Base-by-base conservation (phyloP, 2,113 vertebrate species). In the Chloropsis cyanopogon region DNA sequence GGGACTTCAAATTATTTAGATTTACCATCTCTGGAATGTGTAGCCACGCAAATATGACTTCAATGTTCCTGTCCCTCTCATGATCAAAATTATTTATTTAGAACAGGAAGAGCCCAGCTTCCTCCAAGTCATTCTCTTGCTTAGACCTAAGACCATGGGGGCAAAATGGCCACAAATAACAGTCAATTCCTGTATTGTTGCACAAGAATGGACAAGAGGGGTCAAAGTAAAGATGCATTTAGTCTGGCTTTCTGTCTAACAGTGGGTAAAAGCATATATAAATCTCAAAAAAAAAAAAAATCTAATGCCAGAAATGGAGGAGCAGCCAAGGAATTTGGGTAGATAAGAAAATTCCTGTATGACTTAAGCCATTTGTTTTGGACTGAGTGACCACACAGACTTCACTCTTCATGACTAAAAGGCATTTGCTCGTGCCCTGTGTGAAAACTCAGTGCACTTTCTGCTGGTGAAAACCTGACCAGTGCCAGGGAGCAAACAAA, bases 301-400 rank as follows among this genome's bases (percentile, higher is more conserved):
- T 29, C 19, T 23, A 41, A 52, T 69, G 46, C 50, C 85, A 95
- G 31, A 82, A 95, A 86, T 29, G 23, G 57, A 87, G 57, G 31
- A 87, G 37, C 82, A 94, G 75, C 49, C 83, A 87, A 96, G 23
- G 66, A 96, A 96, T 94, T 68, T 88, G 87, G 31, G 54, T 17
- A 79, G 93, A 93, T 92, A 95, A 94, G 84, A 82, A 76, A 92
- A 96, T 93, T 95, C 93, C 75, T 88, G 31, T 21, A 61, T 69
- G 65, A 91, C 57, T 93, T 44, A 23, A 64, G 75, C 31, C 46
- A 78, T 95, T 94, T 75, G 65, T 87, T 95, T 75, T 87, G 61
- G 75, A 82, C 37, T 37, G 53, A 92, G 42, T 56, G 82, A 85
- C 82, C 84, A 89, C 39, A 59, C 19, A 60, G 82, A 64, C 29